Base-by-base conservation (phyloP, 1,140 invertebrate species). In the Drosophila sechellia region DNA sequence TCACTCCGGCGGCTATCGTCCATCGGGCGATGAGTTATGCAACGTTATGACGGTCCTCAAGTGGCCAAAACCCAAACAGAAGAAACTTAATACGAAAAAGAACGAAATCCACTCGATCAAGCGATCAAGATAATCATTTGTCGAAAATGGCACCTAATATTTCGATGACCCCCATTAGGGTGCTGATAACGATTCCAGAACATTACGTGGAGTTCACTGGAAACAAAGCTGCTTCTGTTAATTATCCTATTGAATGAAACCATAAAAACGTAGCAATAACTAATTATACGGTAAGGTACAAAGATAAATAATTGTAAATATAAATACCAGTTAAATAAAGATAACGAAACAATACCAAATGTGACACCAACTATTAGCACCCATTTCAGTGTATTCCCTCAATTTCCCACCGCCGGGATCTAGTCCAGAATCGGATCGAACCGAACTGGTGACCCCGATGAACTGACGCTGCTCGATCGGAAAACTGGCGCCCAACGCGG, bases 11-110 rank as follows among this genome's bases (percentile, higher is more conserved):
- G 4, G 34, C 5, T 27, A 40, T 25, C 27, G 49, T 34, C 42
- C 45, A 55, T 54, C 63, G 17, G 27, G 1, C 58, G 35, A 48
- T 34, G 49, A 12, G 39, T 70, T 70, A 70, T 68, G 66, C 42
- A 70, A 70, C 37, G 70, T 70, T 70, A 70, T 70, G 25, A 65
- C 4, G 34, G 42, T 15, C 17, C 48, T 22, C 43, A 64, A 64
- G 63, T 31, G 57, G 61, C 57, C 42, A 17, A 25, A 56, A 31
- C 56, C 59, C 53, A 64, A 64, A 60, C 8, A 35, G 4, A 40
- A 25, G 22, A 1, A 64, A 20, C 61, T 13, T 13, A 34, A 25
- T 37, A 15, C 17, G 12, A 17, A 40, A 58, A 64, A 37, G 59
- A 59, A 10, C 22, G 12, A 42, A 61, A 57, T 58, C 53, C 53